Evolutionary conservation across 2,113 vertebrate species (phyloP), one percentile per base, ranked within the genome.

Genomic region (Bagarius yarrelli): DNA sequence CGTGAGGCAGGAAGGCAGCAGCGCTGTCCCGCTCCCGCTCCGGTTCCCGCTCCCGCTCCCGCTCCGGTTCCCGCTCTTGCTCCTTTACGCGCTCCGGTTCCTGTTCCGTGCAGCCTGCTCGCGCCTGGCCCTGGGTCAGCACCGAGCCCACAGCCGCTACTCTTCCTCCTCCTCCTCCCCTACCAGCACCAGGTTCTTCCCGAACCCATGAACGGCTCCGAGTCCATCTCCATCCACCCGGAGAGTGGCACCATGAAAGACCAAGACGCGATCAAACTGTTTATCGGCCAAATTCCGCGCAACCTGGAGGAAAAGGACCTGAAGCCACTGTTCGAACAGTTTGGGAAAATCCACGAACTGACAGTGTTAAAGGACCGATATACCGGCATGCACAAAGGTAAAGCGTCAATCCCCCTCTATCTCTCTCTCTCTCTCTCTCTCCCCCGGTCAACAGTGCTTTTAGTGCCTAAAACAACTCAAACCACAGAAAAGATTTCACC

Each of bases 361-460:
- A 98, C 97, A 87, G 96, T 98, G 89, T 95, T 98, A 74, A 98
- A 98, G 91, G 97, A 98, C 93, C 96, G 96, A 81, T 96, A 96
- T 94, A 98, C 96, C 85, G 96, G 96, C 93, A 95, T 98, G 97
- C 97, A 98, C 94, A 98, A 98, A 95, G 96, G 96, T 98, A 95
- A 94, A 4, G 36, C 56, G 36, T 59, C 69, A 18, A 5, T 44
- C 47, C 21, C 69, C 73, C 72, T n/a, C 3, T 76, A 1, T 52
- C n/a, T 23, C 67, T 53, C 50, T 25, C 8, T 59, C 27, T n/a
- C 36, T 40, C 53, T 50, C 32, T 11, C 57, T 47, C 23, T n/a
- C n/a, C 32, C n/a, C 23, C 4, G 23, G 60, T 19, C 59, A 56
- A 57, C 73, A 32, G 71, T 25, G 69, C 30, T 12, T n/a, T n/a